Evolutionary conservation across 2,113 vertebrate species (phyloP).

Genomic region (Mastomys natalensis): DNA sequence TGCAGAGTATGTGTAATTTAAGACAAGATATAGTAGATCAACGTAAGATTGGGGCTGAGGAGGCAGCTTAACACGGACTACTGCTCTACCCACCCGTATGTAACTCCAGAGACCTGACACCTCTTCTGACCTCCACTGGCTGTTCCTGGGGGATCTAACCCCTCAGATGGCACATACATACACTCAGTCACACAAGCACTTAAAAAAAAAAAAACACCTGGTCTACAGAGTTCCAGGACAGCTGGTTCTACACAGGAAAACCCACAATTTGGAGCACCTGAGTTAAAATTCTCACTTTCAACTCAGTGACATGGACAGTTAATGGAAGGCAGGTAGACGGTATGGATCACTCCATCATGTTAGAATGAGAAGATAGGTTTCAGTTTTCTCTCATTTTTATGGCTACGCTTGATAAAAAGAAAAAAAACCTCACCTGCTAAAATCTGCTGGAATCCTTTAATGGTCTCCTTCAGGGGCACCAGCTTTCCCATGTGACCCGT

Average conservation of each 20-base stretch:
- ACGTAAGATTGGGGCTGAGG: background rate
- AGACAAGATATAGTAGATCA: background rate
- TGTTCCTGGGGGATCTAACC: background rate
- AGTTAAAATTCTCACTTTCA: constrained; percentile 25
- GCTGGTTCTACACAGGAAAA: background rate
- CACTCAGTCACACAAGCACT: background rate
- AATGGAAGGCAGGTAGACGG: background rate
- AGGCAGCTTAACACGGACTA: background rate
- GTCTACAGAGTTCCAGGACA: no score
- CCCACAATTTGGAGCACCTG: background rate
- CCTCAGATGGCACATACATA: background rate
- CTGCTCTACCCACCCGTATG: background rate
- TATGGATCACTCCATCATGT: background rate
- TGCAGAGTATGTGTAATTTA: background rate
- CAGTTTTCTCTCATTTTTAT: background rate
- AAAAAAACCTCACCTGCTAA: constrained; percentile 89
- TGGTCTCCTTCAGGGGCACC: constrained; percentile 97
- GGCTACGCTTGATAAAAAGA: background rate
- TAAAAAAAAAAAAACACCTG: background rate
- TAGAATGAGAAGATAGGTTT: background rate
- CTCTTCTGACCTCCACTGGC: background rate
- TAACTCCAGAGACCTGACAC: background rate
- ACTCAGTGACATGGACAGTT: background rate
- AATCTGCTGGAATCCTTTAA: constrained; percentile 95
- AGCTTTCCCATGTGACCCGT: constrained; percentile 96